These are phyloP conservation scores for Eupristina koningsbergeri DNA, from an alignment of 1,140 invertebrate genomes.

Conservation along the genomic window DNA sequence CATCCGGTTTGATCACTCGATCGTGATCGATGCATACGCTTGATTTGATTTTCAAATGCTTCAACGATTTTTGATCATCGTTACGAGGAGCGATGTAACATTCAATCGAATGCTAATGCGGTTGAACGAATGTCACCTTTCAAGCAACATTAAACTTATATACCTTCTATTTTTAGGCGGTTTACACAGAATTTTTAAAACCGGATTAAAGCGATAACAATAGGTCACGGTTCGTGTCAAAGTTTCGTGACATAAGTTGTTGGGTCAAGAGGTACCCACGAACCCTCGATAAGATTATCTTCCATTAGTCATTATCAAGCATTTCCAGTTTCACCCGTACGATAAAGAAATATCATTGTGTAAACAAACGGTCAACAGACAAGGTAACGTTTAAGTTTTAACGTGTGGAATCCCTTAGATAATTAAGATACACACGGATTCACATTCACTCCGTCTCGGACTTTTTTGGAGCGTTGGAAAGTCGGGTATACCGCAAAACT, in stretches of 20 bases:
- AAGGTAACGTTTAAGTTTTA: not conserved
- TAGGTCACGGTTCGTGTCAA: too few species aligned
- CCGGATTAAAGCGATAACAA: too few species aligned
- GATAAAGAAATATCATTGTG: not conserved
- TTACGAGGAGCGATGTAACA: too few species aligned
- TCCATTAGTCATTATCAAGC: too few species aligned
- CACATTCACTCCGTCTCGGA: not conserved
- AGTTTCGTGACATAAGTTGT: not conserved
- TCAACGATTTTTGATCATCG: not conserved
- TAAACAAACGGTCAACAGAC: not conserved
- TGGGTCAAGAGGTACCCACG: not conserved
- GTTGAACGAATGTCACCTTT: too few species aligned
- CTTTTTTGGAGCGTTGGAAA: not conserved
- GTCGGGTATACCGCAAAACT: too few species aligned
- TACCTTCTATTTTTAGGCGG: too few species aligned
- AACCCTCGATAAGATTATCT: not conserved
- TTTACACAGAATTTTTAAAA: too few species aligned
- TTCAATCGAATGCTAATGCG: too few species aligned
- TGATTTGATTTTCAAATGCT: not conserved
- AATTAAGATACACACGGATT: not conserved
- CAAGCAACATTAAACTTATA: too few species aligned
- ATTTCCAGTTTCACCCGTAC: not conserved
- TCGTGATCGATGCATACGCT: not conserved
- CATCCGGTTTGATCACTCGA: constrained; percentile 22
- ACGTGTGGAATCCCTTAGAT: not conserved